Evolutionary conservation across 2,888 invertebrate species (phyloP), one percentile per base, ranked within the genome.

Genomic region (Lasius fuliginosus): DNA sequence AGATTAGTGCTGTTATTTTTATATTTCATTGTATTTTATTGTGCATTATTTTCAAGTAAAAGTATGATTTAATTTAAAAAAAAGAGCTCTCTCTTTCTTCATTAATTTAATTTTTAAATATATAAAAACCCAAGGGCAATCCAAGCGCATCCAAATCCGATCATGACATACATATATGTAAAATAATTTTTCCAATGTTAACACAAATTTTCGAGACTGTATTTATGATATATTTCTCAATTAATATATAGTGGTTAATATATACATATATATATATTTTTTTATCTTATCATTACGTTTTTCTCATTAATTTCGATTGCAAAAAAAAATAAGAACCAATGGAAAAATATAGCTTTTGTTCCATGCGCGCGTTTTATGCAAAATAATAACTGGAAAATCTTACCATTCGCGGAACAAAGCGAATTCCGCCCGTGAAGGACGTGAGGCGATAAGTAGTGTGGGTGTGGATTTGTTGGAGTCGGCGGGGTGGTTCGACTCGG

Each of bases 341-440:
- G 27, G 12, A 68, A 49, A 42, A 58, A n/a, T 15, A 2, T 56
- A 12, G n/a, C 11, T 42, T 42, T 23, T 68, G 6, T 40, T 71
- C 1, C 2, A 30, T 15, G 42, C 12, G 30, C 11, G 6, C 15
- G 18, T 5, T 15, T 58, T 3, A 60, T 36, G 18, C 33, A 3
- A 56, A 9, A n/a, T 36, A 30, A 75, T 75, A 53, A 73, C 33
- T 64, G 5, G 18, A 84, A 74, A 65, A 77, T 86, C 94, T 94
- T 90, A 95, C 96, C 96, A 88, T 95, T 95, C 18, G 94, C 94
- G 18, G 95, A 95, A 85, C 95, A 95, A 56, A 95, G 92, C 2
- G 96, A 95, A 89, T 95, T 95, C 69, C 96, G 94, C 15, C 95
- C 95, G 79, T 95, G 95, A 82, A 95, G 94, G 73, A 95, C 93